Conservation (phyloP, 2,113 vertebrate species). For the Chionomys nivalis region DNA sequence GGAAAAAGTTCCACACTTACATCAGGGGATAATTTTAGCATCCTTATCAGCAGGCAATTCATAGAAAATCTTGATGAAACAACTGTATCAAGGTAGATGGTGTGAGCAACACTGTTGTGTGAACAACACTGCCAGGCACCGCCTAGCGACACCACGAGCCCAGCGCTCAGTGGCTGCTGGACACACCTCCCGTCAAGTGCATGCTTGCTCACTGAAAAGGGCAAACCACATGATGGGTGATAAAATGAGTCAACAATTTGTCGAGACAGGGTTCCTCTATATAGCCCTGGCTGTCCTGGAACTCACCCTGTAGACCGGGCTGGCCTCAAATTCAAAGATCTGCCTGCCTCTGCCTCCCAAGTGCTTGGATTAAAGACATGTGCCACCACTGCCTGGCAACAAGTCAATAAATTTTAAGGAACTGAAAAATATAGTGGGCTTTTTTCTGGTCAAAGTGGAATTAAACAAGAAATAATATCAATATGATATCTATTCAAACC, state of each 20-base stretch:
- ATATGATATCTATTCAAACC: not conserved
- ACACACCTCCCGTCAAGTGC: not conserved
- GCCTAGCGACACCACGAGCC: not conserved
- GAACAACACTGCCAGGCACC: not conserved
- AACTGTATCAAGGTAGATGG: not conserved
- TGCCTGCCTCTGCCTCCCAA: not conserved
- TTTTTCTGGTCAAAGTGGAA: not conserved
- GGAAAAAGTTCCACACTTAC: not conserved
- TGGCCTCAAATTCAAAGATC: not conserved
- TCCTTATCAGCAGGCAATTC: not conserved
- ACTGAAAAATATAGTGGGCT: not conserved
- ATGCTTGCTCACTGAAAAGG: not conserved
- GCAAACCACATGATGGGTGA: not conserved
- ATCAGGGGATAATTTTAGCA: not conserved
- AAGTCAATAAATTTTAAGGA: not conserved
- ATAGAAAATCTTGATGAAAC: not conserved
- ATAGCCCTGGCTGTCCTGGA: not conserved
- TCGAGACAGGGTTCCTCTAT: not conserved
- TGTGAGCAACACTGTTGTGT: not conserved
- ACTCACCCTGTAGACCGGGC: not conserved
- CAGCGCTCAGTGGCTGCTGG: not conserved
- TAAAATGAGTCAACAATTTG: not conserved
- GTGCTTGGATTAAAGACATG: not conserved
- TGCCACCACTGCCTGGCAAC: not conserved
- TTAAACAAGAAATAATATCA: slow-evolving; percentile 47